Percentiles rank a stretch among this genome's conserved stretches.
Conservation (phyloP, 1,140 invertebrate genomes). For the Drosophila sucinea region DNA sequence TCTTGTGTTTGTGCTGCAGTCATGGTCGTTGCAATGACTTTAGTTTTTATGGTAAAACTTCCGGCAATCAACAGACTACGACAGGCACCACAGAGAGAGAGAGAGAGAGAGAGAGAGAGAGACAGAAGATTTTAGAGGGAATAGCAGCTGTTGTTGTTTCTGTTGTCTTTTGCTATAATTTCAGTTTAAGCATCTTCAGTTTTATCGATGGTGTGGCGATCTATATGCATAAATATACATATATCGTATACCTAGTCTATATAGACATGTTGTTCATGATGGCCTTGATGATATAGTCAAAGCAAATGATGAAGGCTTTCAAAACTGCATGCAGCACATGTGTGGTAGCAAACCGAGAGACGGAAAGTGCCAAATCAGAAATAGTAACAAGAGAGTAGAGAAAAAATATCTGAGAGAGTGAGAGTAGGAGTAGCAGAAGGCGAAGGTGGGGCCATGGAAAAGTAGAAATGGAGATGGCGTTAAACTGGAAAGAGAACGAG, state of each 20-base stretch:
- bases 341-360: conserved; percentile 3
- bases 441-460: background rate
- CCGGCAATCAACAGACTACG: conserved; percentile 48
- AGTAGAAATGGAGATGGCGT: background rate
- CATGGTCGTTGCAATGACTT: conserved; percentile 29
- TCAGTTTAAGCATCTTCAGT: conserved; percentile 35
- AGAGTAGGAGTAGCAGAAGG: background rate
- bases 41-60: conserved; percentile 62
- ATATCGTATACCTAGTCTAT: too few species aligned
- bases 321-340: conserved; percentile 22
- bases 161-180: conserved; percentile 18
- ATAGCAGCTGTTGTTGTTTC: background rate
- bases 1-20: conserved; percentile 45
- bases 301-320: conserved; percentile 47
- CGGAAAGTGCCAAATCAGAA: conserved; percentile 48
- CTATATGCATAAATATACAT: background rate
- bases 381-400: conserved; percentile 43
- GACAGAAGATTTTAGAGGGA: conserved; percentile 32
- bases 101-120: background rate
- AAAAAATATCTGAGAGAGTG: background rate
- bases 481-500: conserved; percentile 44
- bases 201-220: conserved; percentile 7
- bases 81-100: background rate
- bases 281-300: conserved; percentile 5
- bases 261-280: background rate